A percentile compares a stretch with the other conserved stretches of the same genome.
These are phyloP conservation scores for Gadus macrocephalus DNA, from an alignment of 2,113 vertebrate species.

Conservation along the genomic window DNA sequence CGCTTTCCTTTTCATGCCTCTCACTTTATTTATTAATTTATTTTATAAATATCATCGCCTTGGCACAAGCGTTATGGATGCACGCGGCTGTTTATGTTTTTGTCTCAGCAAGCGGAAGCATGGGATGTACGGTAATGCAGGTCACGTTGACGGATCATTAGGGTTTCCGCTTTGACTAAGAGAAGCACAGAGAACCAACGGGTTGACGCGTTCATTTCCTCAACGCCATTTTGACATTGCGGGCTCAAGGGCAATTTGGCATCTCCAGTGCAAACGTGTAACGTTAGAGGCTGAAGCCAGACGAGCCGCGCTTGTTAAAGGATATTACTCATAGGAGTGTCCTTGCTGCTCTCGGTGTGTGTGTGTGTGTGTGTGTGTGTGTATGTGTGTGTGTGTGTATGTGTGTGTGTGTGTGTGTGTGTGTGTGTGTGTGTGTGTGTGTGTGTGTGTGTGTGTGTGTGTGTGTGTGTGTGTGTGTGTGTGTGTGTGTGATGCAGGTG, in stretches of 20 bases:
- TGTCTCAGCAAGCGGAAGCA: conserved; percentile 28
- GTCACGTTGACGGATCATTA: no score
- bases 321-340: conserved; percentile 40
- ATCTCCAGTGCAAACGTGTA: conserved; percentile 28
- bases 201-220: conserved; percentile 12
- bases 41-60: conserved; percentile 41
- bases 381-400: background rate
- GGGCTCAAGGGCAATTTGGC: conserved; percentile 43
- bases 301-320: conserved; percentile 42
- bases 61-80: conserved; percentile 50
- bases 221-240: conserved; percentile 37
- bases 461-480: conserved; percentile 15
- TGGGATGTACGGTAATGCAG: background rate
- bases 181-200: no score
- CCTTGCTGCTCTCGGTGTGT: conserved; percentile 47
- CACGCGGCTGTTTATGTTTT: conserved; percentile 17
- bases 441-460: no score
- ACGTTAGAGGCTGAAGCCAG: conserved; percentile 18
- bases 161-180: no score
- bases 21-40: conserved; percentile 24
- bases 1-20: conserved; percentile 15
- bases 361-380: conserved; percentile 21
- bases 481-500: background rate
- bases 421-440: no score
- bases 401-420: no score